phyloP scores from a whole-genome alignment of 2,113 vertebrate genomes.

The Chaetura pelagica region DNA sequence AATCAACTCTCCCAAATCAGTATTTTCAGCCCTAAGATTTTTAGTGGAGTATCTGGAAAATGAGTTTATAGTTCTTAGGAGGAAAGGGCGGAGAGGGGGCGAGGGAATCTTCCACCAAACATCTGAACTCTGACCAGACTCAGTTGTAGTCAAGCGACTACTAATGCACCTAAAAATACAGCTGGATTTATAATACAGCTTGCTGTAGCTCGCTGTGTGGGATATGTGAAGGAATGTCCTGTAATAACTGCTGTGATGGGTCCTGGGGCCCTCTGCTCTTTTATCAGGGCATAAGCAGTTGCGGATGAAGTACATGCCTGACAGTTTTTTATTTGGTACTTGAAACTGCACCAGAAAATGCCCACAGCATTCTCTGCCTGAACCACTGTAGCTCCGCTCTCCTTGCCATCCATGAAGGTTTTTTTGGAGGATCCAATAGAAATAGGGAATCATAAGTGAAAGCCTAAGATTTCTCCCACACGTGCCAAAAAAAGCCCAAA shows the following conservation, averaged over 20 bases:
- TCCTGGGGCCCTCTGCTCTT: constrained; percentile 54
- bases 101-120: background rate
- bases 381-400: accelerated
- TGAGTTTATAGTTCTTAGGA: background rate
- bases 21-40: background rate
- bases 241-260: constrained; percentile 61
- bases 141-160: constrained; percentile 17
- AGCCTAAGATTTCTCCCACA: background rate
- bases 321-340: background rate
- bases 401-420: background rate
- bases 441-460: background rate
- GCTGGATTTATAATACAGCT: constrained; percentile 45
- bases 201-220: constrained; percentile 22
- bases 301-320: background rate
- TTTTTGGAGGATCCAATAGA: background rate
- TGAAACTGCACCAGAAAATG: background rate
- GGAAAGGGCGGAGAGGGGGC: background rate
- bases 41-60: constrained; percentile 2
- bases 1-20: background rate
- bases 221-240: constrained; percentile 66
- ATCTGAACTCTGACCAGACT: constrained; percentile 14
- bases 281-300: constrained; percentile 4
- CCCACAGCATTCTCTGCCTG: background rate
- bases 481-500: background rate
- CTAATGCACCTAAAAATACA: constrained; percentile 65